Base-by-base conservation (phyloP, 1,140 invertebrate genomes). In the Venturia canescens region DNA sequence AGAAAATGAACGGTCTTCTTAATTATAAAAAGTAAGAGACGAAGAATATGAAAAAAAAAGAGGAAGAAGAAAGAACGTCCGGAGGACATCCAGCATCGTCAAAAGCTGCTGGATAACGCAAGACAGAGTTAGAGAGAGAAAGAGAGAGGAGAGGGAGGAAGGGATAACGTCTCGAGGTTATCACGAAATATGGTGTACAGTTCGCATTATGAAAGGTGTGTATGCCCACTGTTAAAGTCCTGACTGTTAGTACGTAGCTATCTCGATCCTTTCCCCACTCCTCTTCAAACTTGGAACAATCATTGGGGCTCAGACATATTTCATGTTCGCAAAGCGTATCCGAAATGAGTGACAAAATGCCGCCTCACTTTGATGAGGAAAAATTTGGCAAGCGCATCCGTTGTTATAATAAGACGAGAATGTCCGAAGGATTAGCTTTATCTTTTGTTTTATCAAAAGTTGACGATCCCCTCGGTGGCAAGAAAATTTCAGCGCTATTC, bases 1-100 rank as follows among this genome's bases (percentile, higher is more conserved):
- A 74, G 71, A 74, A 74, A 74, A 74, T 74, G 71, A 74, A 74
- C 71, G 71, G 71, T 74, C 71, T 74, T 74, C 71, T 74, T 74
- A 74, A 74, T 74, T 74, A 74, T 74, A 74, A 74, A 74, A 74
- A 74, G 71, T 74, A 53, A 23, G 38, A 27, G 57, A 63, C 18
- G 57, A 63, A 63, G 57, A 63, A 63, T 9, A 63, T 27, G 48
- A 74, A 50, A 44, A 38, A 74, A 23, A 74, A 23, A 53, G 48
- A 74, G 29, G 71, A 38, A 74, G 48, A 74, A 23, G 26, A 27
- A 23, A n/a, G n/a, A n/a, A 44, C 71, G 38, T 53, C 23, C 71
- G 71, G 71, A 53, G 38, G 48, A 74, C 71, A 74, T 18, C 34
- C 69, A 71, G 71, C 38, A 53, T 74, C 71, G 71, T 53, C 71